Conservation (phyloP, 2,113 vertebrate species). For the Periophthalmus modestus region DNA sequence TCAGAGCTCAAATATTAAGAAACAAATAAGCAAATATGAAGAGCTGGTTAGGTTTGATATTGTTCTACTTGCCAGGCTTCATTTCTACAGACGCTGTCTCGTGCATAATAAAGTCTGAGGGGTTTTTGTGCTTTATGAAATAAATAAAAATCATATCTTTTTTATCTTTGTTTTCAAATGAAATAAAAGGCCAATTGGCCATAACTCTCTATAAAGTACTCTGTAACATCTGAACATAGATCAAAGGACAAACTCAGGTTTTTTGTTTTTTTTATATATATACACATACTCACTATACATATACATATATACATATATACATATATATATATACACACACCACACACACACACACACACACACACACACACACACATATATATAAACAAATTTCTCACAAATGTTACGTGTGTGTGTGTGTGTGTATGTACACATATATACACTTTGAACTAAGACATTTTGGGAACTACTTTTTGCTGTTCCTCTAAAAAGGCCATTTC, state of each 20-base stretch:
- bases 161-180: not conserved
- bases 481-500: conserved; percentile 33
- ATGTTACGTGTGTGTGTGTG: too few relatives aligned
- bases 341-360: too few relatives aligned
- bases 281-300: too few relatives aligned
- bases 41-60: conserved; percentile 12
- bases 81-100: conserved; percentile 1
- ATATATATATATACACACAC: too few relatives aligned
- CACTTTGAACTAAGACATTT: not conserved
- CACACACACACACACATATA: too few relatives aligned
- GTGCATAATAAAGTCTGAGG: conserved; percentile 50
- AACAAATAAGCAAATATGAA: conserved; percentile 12
- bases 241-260: not conserved
- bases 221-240: not conserved
- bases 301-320: too few relatives aligned
- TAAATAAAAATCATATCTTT: conserved; percentile 35
- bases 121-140: conserved; percentile 28
- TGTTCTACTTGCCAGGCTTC: conserved; percentile 12
- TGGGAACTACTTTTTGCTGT: conserved; percentile 4
- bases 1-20: not conserved
- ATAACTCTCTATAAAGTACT: not conserved
- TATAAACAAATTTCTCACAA: too few relatives aligned
- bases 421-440: too few relatives aligned
- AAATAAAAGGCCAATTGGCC: not conserved
- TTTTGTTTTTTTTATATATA: too few relatives aligned